Evolutionary conservation across 1,140 invertebrate species (phyloP), one percentile per base, ranked within the genome.

Genomic region (Druon quercuslanigerum): DNA sequence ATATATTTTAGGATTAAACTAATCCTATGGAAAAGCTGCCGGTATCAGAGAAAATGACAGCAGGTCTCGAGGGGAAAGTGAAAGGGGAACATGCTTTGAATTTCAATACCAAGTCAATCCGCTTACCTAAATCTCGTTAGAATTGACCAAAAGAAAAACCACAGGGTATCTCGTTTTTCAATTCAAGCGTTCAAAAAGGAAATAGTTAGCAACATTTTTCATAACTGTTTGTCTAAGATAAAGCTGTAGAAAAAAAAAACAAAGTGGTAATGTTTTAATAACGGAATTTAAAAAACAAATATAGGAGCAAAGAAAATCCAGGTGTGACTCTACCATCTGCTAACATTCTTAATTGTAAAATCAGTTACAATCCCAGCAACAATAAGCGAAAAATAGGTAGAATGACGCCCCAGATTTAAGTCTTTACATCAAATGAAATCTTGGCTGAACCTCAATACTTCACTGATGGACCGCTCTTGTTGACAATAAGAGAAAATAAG

Each of bases 81-180:
- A 50, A 72, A 73, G 17, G 73, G 71, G 71, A 71, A 80, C 79
- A 82, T 72, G 72, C 73, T 79, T 66, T 72, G 56, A 66, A 66
- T 79, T 81, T 74, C 40, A 70, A 66, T 66, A 54, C 50, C 60
- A 71, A 84, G 77, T 81, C 79, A 86, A 86, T 77, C 84, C 78
- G 84, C 84, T 85, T 87, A 85, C 75, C 72, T 17, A 86, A 86
- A 85, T 84, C 79, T 85, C 73, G 78, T 86, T 83, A 83, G 13
- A 81, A 75, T 73, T 71, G 73, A 70, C 70, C 78, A 79, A 79
- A 75, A 72, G 75, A 51, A 60, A 79, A 20, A 14, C 57, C 19
- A 5, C 60, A 66, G 60, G 60, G n/a, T 66, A 66, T 66, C 25
- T 66, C 33, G 33, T 33, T 66, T 66, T n/a, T 40, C 60, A 33